These are phyloP conservation scores for Drosophila differens DNA, from an alignment of 2,888 invertebrate species.

Conservation along the genomic window DNA sequence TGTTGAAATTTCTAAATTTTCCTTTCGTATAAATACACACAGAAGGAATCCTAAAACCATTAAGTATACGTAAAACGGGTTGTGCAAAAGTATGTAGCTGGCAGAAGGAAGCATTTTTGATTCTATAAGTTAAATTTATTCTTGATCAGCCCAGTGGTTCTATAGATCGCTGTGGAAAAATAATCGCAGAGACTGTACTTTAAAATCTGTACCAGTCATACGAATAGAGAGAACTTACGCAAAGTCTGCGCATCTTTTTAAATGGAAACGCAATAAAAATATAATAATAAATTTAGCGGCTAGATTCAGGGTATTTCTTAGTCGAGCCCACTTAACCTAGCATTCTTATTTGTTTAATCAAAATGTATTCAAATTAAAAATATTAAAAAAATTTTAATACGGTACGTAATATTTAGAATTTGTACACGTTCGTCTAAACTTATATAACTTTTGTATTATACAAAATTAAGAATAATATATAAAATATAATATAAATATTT, in stretches of 20 bases:
- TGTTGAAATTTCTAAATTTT: not conserved
- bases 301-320: not conserved
- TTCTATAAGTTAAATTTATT: not conserved
- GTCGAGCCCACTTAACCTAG: not conserved
- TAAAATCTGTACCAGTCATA: not conserved
- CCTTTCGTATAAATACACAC: not conserved
- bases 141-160: not conserved
- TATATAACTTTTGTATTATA: not conserved
- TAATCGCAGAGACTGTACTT: not conserved
- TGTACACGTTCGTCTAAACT: not conserved
- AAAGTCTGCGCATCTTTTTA: not conserved
- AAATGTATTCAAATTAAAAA: not conserved
- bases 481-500: not conserved
- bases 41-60: not conserved
- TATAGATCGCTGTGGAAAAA: not conserved
- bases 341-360: not conserved
- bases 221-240: not conserved
- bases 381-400: not conserved
- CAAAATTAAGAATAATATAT: not conserved
- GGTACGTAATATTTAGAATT: not conserved
- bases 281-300: not conserved
- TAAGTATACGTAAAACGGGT: not conserved
- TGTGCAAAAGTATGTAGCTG: not conserved
- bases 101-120: not conserved
- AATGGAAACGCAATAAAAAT: not conserved